Evolutionary conservation across 2,888 invertebrate genomes (phyloP), one percentile per base, ranked within the genome.

Genomic region (Hecatera dysodea): DNA sequence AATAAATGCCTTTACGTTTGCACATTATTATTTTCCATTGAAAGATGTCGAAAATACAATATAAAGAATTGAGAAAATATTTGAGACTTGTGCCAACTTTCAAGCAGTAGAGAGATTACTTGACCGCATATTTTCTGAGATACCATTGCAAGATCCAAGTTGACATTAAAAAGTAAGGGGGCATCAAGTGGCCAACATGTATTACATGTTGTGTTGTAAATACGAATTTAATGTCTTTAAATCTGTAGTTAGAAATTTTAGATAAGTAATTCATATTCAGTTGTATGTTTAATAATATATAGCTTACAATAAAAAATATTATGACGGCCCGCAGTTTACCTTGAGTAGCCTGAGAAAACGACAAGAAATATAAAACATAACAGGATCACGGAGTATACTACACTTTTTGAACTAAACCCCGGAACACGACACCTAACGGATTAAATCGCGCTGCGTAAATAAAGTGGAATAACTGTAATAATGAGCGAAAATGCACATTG

Each of bases 401-500:
- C 74, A 57, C 36, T 73, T 65, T 61, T 63, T 12, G 63, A 61
- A 74, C 33, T 33, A 57, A 72, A 57, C 52, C 33, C 44, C 61
- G 50, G 46, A 66, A 76, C 62, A 64, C 44, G 60, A 73, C 50
- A 78, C 71, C 80, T 80, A 81, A 81, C 81, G 84, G 72, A 76
- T 77, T 72, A 62, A 70, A 81, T 75, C 71, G 52, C 61, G 52
- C 62, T 73, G 62, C 72, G 64, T 75, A 82, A 84, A 83, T 75
- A 69, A 73, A 82, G 33, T 59, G 66, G 79, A 66, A 70, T 86
- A 87, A 86, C 87, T 79, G 87, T 88, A 86, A 80, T 83, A 80
- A 85, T 86, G 86, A 85, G 87, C 85, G 85, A 88, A 88, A 89
- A 86, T 80, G 81, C 81, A 79, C 87, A 90, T 88, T 90, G 87